Conservation (phyloP, 2,888 invertebrate species). For the Gerris lacustris region DNA sequence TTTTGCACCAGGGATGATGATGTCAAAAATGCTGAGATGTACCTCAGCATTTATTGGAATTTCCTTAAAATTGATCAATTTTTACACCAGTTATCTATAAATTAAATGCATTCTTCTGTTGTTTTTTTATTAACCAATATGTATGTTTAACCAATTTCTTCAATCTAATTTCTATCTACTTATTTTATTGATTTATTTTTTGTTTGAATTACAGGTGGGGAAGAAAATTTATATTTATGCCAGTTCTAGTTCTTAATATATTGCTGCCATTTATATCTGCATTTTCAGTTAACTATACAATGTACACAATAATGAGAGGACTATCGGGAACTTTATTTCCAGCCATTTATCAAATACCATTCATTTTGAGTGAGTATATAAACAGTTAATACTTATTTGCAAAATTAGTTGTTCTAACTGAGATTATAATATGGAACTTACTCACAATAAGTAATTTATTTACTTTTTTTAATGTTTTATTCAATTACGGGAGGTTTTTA, state of each 20-base stretch:
- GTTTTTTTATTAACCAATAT: no score
- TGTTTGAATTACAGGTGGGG: constrained; percentile 43
- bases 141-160: no score
- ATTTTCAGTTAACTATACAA: constrained; percentile 41
- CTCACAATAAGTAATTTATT: background rate
- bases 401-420: background rate
- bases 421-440: background rate
- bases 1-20: no score
- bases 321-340: constrained; percentile 54
- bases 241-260: constrained; percentile 50
- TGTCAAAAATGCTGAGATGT: no score
- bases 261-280: constrained; percentile 32
- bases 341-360: constrained; percentile 53
- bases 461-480: no score
- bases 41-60: no score
- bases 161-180: no score
- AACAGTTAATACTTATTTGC: background rate
- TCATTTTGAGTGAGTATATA: constrained; percentile 46
- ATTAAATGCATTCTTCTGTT: no score
- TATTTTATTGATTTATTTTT: no score
- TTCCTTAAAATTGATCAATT: no score
- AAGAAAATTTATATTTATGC: constrained; percentile 48
- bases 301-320: constrained; percentile 47
- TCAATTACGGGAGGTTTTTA: no score
- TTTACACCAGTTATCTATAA: no score